phyloP scores from a whole-genome alignment of 2,113 vertebrate species.

The Coturnix japonica region DNA sequence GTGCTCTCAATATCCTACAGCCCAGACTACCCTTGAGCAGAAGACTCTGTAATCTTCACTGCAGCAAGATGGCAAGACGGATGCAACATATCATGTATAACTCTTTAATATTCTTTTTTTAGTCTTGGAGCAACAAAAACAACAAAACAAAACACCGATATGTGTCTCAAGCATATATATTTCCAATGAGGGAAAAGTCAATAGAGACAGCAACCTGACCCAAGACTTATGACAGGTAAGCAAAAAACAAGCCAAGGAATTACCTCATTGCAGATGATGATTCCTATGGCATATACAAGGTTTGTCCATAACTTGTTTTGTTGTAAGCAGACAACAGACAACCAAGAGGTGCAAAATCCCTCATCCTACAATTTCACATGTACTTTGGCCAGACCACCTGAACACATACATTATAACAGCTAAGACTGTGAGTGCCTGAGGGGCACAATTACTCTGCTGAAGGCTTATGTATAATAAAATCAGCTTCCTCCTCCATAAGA shows the following conservation, averaged over 20 bases:
- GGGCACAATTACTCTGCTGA: background rate
- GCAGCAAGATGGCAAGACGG: background rate
- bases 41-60: background rate
- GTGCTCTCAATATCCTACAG: background rate
- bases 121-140: background rate
- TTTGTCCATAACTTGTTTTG: background rate
- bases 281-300: background rate
- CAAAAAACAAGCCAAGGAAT: background rate
- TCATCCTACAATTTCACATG: background rate
- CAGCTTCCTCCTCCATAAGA: background rate
- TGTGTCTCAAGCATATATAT: background rate
- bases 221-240: background rate
- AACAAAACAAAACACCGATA: background rate
- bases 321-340: background rate
- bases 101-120: background rate
- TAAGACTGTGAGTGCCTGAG: background rate
- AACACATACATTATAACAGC: background rate
- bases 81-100: background rate
- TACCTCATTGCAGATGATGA: background rate
- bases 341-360: background rate
- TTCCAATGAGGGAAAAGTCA: background rate
- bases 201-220: background rate
- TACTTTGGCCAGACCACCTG: background rate
- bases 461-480: background rate
- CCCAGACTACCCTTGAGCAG: background rate